Conservation (phyloP, 2,888 invertebrate genomes). For the Acanthococcus lagerstroemiae region DNA sequence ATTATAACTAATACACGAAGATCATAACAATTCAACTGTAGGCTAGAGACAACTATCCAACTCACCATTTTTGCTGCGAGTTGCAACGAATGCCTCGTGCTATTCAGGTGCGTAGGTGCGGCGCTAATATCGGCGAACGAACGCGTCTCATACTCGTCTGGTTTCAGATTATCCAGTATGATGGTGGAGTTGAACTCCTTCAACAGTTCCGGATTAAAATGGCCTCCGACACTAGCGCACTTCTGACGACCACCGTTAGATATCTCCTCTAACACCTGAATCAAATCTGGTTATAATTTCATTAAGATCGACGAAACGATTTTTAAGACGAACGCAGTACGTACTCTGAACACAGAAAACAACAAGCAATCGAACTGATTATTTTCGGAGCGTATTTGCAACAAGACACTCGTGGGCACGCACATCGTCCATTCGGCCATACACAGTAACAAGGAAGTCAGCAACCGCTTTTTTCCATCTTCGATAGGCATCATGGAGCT, state of each 20-base stretch:
- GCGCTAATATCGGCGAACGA: slow-evolving; percentile 28
- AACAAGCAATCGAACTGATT: slow-evolving; percentile 26
- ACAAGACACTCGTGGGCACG: slow-evolving; percentile 44
- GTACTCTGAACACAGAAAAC: slow-evolving; percentile 32
- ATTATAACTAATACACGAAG: too few relatives aligned
- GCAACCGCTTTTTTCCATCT: slow-evolving; percentile 58
- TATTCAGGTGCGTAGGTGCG: slow-evolving; percentile 37
- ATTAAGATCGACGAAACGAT: too few relatives aligned
- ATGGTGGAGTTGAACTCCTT: slow-evolving; percentile 66
- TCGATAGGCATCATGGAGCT: slow-evolving; percentile 46
- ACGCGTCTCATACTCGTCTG: slow-evolving; percentile 34
- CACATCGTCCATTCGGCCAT: slow-evolving; percentile 90
- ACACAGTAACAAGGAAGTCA: slow-evolving; percentile 73
- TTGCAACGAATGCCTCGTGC: slow-evolving; percentile 45
- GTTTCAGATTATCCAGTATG: slow-evolving; percentile 53
- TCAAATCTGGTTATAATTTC: too few relatives aligned
- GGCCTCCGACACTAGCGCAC: slow-evolving; percentile 41
- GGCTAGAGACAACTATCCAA: background rate
- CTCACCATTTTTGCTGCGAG: slow-evolving; percentile 52
- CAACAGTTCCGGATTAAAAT: slow-evolving; percentile 46
- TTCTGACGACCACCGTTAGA: slow-evolving; percentile 49
- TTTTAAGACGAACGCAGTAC: too few relatives aligned
- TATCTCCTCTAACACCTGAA: slow-evolving; percentile 52
- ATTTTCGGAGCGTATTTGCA: slow-evolving; percentile 22
- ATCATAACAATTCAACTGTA: too few relatives aligned